Percentiles rank a stretch among this genome's conserved stretches.
Conservation (phyloP, 1,140 invertebrate species). For the Rhagoletis pomonella region DNA sequence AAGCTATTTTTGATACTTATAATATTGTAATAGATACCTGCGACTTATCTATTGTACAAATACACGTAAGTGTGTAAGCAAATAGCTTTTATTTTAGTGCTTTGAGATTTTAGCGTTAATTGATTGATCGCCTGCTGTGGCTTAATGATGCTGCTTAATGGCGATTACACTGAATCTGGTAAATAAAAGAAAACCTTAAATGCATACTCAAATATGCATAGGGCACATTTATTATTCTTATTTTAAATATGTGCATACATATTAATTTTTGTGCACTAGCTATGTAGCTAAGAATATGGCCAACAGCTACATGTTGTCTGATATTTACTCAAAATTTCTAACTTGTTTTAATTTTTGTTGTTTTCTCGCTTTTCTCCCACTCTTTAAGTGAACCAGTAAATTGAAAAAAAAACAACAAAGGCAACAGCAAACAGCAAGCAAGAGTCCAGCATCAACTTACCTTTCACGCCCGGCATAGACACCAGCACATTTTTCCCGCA, state of each 20-base stretch:
- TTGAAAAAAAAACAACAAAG: too few relatives aligned
- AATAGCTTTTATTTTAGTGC: neutral
- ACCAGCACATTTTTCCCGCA: neutral
- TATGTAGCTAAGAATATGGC: neutral
- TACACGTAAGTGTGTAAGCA: neutral
- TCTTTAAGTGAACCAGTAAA: neutral
- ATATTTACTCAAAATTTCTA: constrained; percentile 12
- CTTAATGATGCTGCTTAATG: neutral
- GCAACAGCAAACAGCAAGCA: neutral
- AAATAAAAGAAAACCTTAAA: neutral
- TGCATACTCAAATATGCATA: neutral
- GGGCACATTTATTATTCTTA: neutral
- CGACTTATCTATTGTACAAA: neutral
- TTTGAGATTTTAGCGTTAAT: neutral
- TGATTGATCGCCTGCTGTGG: neutral
- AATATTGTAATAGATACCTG: neutral
- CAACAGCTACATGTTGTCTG: constrained; percentile 1
- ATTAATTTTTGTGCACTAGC: neutral
- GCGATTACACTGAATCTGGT: neutral
- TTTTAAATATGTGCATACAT: neutral
- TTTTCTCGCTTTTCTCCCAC: constrained; percentile 19
- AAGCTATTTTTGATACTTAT: neutral
- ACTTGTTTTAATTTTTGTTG: constrained; percentile 35
- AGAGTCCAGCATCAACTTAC: neutral
- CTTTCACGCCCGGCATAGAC: neutral